Base-by-base conservation (phyloP, 2,888 invertebrate genomes). In the Epinotia bilunana region DNA sequence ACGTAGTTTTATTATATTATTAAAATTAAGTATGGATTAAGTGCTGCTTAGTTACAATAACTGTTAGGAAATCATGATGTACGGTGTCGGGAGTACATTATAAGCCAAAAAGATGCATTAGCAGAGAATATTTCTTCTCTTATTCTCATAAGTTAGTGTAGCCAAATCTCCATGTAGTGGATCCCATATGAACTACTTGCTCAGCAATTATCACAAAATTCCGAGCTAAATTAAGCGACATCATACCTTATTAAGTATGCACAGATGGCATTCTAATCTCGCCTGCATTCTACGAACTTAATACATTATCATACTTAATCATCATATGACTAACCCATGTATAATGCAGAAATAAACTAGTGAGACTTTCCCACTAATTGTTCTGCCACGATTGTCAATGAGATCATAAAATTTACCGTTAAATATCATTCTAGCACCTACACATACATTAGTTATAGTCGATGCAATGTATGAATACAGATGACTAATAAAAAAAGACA, bases 321-420 rank as follows among this genome's bases (percentile, higher is more conserved):
- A 74, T 53, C 43, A 49, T 43, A 70, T 75, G 74, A 75, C 74
- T 75, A 65, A 75, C 20, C 53, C n/a, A 6, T n/a, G 23, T 39
- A 39, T 58, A 60, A 71, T 60, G 62, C 62, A 60, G 63, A 65
- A 61, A 28, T 49, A 39, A 46, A 57, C 57, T 23, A 28, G 58
- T 53, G 64, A 64, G 64, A 75, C 77, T 76, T 77, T 78, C 77
- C 64, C 68, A 72, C 74, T 79, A 80, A 80, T 81, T 80, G 81
- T 83, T 81, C 79, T 79, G 79, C 76, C 46, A 72, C 74, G 62
- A 68, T 80, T 78, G 78, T 63, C 76, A 81, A 79, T 73, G 77
- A 78, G 81, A 80, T 78, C 79, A 76, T 78, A 39, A 77, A 77
- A 74, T 69, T 46, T 53, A 20, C 71, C 53, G 74, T 75, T 71